Base-by-base conservation (phyloP, 2,797 vertebrate species). In the Acanthurus tractus region DNA sequence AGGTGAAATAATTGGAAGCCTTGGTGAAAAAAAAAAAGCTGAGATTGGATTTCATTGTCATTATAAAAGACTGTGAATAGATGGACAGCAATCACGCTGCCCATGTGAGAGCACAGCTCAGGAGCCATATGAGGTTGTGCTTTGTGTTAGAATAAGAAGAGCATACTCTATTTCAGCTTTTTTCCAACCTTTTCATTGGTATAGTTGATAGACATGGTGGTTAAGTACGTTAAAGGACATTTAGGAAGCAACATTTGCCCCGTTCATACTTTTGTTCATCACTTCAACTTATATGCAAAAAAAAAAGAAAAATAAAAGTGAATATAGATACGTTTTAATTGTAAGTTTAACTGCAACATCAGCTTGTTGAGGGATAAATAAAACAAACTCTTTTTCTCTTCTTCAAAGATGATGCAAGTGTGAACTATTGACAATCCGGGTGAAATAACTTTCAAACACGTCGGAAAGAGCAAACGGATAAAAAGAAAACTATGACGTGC, bases 31-130 rank as follows among this genome's bases (percentile, higher is more conserved):
- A 78, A 34, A 34, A 34, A 76, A 63, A 56, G 64, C 76, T 64
- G 63, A 63, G n/a, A 74, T 63, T 79, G 65, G 63, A 81, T 76
- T 23, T 44, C 61, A 68, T 63, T 77, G 74, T 81, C 25, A 29
- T 63, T 79, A 85, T 65, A 44, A 17, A 79, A 79, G 50, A 23
- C 15, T 1, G 22, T 68, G 48, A 85, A 83, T 78, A 61, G 49
- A 44, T 56, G 45, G 56, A 48, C 14, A 49, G 49, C 82, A 55
- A 46, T 63, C 46, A 49, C 17, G 2, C 1, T 14, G 4, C 4
- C 29, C 13, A 3, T 44, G 56, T 74, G 49, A 49, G 46, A 63
- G 46, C 34, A 38, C 6, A 1, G 29, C 29, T 34, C 29, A 34
- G 29, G 22, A 59, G 14, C 45, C 17, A 15, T 36, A 34, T n/a